A percentile compares a stretch with the other conserved stretches of the same genome.
Conservation (phyloP, 2,888 invertebrate genomes). For the Clistopyga incitator region DNA sequence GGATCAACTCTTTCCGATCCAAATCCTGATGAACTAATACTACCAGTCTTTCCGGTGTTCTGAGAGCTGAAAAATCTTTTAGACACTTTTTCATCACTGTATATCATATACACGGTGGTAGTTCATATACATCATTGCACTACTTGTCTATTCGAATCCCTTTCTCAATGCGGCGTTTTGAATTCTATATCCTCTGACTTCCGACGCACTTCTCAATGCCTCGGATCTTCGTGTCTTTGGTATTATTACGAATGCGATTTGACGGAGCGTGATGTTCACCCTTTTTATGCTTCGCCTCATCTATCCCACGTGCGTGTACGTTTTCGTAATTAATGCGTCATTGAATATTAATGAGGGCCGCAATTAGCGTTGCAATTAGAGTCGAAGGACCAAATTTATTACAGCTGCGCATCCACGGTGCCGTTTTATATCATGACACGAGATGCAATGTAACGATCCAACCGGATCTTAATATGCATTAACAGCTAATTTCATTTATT, state of each 20-base stretch:
- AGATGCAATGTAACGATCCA: not conserved
- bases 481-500: not conserved
- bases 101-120: not conserved
- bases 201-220: not conserved
- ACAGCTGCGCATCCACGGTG: not conserved
- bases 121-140: not conserved
- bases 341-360: not conserved
- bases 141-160: not conserved
- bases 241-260: not conserved
- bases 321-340: not conserved
- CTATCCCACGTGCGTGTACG: not conserved
- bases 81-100: not conserved
- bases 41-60: conserved; percentile 30
- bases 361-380: not conserved
- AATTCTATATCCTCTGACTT: conserved; percentile 13
- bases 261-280: not conserved
- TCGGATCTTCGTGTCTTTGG: not conserved
- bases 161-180: not conserved
- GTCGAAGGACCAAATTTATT: not conserved
- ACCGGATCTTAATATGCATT: not conserved
- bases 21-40: not conserved
- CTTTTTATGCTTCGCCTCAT: not conserved
- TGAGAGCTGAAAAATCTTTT: not conserved
- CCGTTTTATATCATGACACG: not conserved
- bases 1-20: not conserved